Evolutionary conservation across 2,113 vertebrate genomes (phyloP).

Genomic region (Bombycilla garrulus): DNA sequence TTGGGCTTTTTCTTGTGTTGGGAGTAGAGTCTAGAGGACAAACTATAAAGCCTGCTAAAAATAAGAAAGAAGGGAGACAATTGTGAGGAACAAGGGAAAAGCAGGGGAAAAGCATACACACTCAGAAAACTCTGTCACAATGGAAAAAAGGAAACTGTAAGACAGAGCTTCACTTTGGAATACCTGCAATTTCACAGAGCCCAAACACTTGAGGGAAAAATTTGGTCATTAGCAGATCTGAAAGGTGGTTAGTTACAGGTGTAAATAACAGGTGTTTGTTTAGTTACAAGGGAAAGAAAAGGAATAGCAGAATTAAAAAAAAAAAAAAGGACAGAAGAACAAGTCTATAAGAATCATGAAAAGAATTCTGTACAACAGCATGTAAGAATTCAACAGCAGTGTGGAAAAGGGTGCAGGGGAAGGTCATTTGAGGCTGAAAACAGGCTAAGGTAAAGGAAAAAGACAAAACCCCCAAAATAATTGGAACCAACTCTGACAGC

Average conservation of each 20-base stretch:
- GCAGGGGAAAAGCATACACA: rapidly evolving
- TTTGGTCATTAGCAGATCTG: not conserved
- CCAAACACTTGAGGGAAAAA: not conserved
- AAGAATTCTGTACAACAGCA: not conserved
- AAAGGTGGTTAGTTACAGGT: not conserved
- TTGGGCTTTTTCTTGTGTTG: too few species aligned
- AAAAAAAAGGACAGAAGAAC: not conserved
- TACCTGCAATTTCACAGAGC: not conserved
- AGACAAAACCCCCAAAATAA: not conserved
- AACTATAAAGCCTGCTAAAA: not conserved
- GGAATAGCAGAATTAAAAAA: not conserved
- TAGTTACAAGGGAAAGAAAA: not conserved
- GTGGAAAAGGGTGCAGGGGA: not conserved
- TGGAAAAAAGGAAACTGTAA: not conserved
- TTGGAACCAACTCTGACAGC: not conserved
- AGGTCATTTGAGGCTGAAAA: not conserved
- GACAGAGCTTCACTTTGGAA: not conserved
- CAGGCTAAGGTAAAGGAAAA: not conserved
- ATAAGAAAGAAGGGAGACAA: not conserved
- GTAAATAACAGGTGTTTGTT: too few species aligned
- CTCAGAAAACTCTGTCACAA: not conserved
- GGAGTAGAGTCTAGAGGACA: not conserved
- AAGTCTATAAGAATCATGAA: not conserved
- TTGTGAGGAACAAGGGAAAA: not conserved
- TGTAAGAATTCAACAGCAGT: not conserved